Evolutionary conservation across 2,888 invertebrate species (phyloP).

Genomic region (Taenaris catops): DNA sequence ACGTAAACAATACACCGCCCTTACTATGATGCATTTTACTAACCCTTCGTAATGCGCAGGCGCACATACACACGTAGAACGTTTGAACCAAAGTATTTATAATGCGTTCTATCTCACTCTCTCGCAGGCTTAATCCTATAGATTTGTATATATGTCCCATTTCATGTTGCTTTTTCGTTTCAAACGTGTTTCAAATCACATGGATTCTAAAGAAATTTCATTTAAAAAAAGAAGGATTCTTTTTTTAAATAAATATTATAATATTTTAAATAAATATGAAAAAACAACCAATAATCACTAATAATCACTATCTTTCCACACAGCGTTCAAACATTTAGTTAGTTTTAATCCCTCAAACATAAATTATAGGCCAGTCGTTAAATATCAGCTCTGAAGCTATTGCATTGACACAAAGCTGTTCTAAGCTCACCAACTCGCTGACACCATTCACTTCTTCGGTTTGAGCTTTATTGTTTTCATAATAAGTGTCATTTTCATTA

Average conservation of each 20-base stretch:
- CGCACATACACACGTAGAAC: too few species aligned
- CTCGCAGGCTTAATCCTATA: too few species aligned
- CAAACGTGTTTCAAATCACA: too few species aligned
- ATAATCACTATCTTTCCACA: constrained; percentile 50
- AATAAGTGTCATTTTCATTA: constrained; percentile 33
- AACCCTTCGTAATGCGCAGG: too few species aligned
- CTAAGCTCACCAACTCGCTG: constrained; percentile 40
- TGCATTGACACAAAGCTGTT: constrained; percentile 63
- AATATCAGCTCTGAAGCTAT: constrained; percentile 66
- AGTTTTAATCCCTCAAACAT: constrained; percentile 64
- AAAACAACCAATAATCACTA: constrained; percentile 34
- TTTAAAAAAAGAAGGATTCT: too few species aligned
- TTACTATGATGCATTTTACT: too few species aligned
- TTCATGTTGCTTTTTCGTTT: too few species aligned
- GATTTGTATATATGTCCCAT: neutral
- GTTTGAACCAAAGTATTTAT: too few species aligned
- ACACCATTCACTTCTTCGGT: constrained; percentile 23
- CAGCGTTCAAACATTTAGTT: constrained; percentile 45
- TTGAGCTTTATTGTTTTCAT: constrained; percentile 28
- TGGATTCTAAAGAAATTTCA: too few species aligned
- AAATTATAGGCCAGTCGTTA: constrained; percentile 63
- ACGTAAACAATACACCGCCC: too few species aligned
- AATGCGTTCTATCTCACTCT: too few species aligned
- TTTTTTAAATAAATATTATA: too few species aligned
- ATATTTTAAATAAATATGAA: constrained; percentile 27